A percentile compares a stretch with the other conserved stretches of the same genome.
These are phyloP conservation scores for Limenitis camilla DNA, from an alignment of 2,888 invertebrate genomes.

Conservation along the genomic window DNA sequence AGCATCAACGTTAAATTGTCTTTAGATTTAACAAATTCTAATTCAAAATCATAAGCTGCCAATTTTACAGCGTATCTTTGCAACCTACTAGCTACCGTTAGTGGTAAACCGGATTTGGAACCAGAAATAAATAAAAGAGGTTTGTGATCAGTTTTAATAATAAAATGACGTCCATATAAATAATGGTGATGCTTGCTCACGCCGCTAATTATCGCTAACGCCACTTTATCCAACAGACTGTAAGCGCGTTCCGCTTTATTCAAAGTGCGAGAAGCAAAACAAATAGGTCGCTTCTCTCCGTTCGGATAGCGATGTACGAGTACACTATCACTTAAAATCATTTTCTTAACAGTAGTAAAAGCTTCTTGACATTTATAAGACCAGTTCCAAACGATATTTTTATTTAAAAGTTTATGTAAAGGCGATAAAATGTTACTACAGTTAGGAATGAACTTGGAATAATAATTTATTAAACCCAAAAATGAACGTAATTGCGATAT, in stretches of 20 bases:
- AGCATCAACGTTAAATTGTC: constrained; percentile 26
- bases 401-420: constrained; percentile 5
- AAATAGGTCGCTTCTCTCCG: constrained; percentile 20
- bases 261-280: constrained; percentile 27
- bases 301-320: constrained; percentile 16
- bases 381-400: constrained; percentile 13
- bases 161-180: constrained; percentile 21
- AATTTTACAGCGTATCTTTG: constrained; percentile 35
- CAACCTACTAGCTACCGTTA: constrained; percentile 32
- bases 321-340: constrained; percentile 7
- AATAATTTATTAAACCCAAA: neutral
- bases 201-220: constrained; percentile 25
- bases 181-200: constrained; percentile 25
- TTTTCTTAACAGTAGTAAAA: constrained; percentile 15
- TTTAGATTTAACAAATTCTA: constrained; percentile 21
- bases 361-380: constrained; percentile 13
- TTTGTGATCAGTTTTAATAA: constrained; percentile 43
- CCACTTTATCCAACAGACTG: constrained; percentile 28
- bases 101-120: constrained; percentile 29
- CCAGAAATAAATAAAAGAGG: constrained; percentile 43
- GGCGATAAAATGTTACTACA: neutral
- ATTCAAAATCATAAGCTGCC: constrained; percentile 33
- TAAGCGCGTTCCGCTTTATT: constrained; percentile 27
- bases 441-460: neutral
- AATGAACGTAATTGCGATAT: neutral